Percentiles rank a stretch among this genome's conserved stretches.
Conservation (phyloP, 64 coral and sea anemone genomes). For the Orbicella faveolata region DNA sequence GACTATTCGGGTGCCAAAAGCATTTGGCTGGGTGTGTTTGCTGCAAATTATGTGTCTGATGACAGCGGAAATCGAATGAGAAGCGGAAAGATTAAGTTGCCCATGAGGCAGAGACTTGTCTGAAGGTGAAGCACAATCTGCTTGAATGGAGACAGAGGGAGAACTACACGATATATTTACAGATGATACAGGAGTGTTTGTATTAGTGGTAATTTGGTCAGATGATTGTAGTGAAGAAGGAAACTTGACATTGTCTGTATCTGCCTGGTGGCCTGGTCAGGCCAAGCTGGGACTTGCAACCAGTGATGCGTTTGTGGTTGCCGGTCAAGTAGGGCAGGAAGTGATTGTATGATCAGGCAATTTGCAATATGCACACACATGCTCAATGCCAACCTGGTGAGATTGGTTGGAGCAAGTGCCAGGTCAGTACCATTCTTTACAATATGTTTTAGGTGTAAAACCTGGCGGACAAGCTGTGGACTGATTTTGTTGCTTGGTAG, state of each 20-base stretch:
- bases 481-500: neutral
- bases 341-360: slow-evolving; percentile 19
- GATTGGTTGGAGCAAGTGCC: neutral
- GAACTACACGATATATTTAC: no score
- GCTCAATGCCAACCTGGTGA: slow-evolving; percentile 3
- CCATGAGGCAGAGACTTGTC: no score
- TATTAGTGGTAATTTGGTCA: no score
- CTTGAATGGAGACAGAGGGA: no score
- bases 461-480: neutral
- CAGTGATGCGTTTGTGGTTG: neutral
- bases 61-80: neutral
- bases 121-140: no score
- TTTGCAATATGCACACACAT: slow-evolving; percentile 25
- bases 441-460: neutral
- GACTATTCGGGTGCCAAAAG: neutral
- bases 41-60: slow-evolving; percentile 1
- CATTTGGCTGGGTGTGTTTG: neutral
- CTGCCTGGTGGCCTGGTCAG: no score
- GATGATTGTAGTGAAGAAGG: neutral
- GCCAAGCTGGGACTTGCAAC: neutral
- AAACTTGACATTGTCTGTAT: no score
- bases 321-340: slow-evolving; percentile 16
- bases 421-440: neutral
- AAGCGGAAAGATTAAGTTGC: no score
- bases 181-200: no score